These are phyloP conservation scores for Campopleginae sp. DNA, from an alignment of 2,888 invertebrate species.

Conservation along the genomic window DNA sequence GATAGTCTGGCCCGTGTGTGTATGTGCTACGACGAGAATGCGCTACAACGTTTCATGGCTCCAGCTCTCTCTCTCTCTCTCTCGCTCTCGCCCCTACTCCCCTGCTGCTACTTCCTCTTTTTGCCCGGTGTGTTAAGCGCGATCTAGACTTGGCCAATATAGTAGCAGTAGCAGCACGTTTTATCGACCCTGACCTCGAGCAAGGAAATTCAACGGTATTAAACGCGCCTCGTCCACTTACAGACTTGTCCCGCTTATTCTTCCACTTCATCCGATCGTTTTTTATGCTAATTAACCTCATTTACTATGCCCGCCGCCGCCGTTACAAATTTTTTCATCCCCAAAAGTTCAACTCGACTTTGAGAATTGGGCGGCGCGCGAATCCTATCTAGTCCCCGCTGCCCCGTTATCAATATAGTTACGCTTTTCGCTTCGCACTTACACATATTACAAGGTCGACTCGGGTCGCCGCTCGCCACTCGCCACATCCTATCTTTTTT, in stretches of 20 bases:
- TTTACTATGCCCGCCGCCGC: conserved; percentile 37
- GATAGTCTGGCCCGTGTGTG: conserved; percentile 19
- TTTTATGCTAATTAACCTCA: conserved; percentile 53
- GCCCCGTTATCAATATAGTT: no score
- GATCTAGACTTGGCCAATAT: conserved; percentile 42
- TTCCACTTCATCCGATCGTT: conserved; percentile 40
- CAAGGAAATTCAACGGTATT: conserved; percentile 68
- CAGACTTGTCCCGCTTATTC: conserved; percentile 28
- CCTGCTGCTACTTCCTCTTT: not conserved
- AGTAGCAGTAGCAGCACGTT: conserved; percentile 65
- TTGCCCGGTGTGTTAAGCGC: conserved; percentile 33
- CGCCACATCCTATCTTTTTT: no score
- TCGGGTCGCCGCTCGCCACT: no score
- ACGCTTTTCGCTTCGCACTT: no score
- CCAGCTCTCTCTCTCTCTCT: no score
- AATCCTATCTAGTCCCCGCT: no score
- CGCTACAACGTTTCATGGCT: conserved; percentile 52
- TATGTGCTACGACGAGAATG: not conserved
- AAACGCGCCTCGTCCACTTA: conserved; percentile 59
- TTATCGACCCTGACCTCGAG: conserved; percentile 70
- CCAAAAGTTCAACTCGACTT: not conserved
- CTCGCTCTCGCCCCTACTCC: not conserved
- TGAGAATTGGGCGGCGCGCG: no score
- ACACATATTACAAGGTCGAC: no score
- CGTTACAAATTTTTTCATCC: not conserved